Evolutionary conservation across 2,888 invertebrate genomes (phyloP), one percentile per base, ranked within the genome.

Genomic region (Mythimna vitellina): DNA sequence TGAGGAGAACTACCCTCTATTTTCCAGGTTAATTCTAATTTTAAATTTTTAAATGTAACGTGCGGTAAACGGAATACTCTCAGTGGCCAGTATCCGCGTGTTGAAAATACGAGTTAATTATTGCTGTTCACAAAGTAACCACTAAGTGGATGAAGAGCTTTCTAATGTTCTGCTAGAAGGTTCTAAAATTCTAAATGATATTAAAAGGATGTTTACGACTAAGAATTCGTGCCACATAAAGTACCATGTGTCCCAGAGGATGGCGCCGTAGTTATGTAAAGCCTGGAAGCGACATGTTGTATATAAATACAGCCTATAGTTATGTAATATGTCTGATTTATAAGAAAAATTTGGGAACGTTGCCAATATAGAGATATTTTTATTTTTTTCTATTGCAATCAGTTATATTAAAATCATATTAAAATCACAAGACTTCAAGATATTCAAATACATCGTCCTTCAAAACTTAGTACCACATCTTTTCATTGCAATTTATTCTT

Each of bases 111-210:
- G 14, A 38, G 60, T 60, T 60, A 81, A 81, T 84, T 70, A 86
- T 62, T 77, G 12, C 71, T 61, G 38, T 65, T 60, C 42, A 70
- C 70, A 75, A 73, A 73, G 73, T 74, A 80, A 78, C 66, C 53
- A 79, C 78, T 79, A 72, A 83, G 80, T 82, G 73, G 69, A 70
- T 74, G 56, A 80, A 84, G 85, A 81, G 82, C 78, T 76, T 86
- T 86, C 82, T 74, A 74, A 67, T 81, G 67, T 76, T 70, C 63
- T 46, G 29, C 67, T 62, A 61, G 20, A 68, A 69, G 63, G 61
- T 38, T 57, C 61, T 17, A 60, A 58, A 60, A 60, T 60, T 38
- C 35, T 58, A 58, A 75, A 74, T 72, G 65, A 74, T 72, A 63
- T 42, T 20, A 51, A 12, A 38, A 53, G 25, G 46, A 38, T 54